These are phyloP conservation scores for Ormyrus pomaceus DNA, from an alignment of 2,888 invertebrate genomes.

Conservation along the genomic window DNA sequence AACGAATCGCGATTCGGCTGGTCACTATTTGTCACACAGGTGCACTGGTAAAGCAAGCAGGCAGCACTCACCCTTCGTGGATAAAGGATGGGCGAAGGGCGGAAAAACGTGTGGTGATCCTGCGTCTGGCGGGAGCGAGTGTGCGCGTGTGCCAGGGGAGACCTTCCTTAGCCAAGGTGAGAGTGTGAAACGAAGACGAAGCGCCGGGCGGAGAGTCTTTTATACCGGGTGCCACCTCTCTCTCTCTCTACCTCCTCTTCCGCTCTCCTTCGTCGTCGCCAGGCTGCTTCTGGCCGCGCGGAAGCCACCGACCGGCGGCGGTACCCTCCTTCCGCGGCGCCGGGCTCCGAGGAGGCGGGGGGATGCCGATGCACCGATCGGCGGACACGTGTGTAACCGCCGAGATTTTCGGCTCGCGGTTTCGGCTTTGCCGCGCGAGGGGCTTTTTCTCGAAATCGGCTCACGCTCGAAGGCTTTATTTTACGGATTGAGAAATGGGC, in stretches of 20 bases:
- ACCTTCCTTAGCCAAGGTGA: conserved; percentile 68
- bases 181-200: conserved; percentile 74
- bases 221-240: conserved; percentile 67
- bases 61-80: conserved; percentile 49
- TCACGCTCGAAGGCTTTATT: no score
- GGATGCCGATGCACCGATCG: no score
- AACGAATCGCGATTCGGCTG: not conserved
- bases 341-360: no score
- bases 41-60: not conserved
- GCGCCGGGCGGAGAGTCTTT: conserved; percentile 68
- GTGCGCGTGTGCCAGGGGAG: conserved; percentile 44
- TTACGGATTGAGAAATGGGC: no score
- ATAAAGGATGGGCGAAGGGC: conserved; percentile 26
- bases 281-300: conserved; percentile 32
- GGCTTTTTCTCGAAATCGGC: no score
- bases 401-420: no score
- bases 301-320: not conserved
- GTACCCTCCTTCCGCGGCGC: not conserved
- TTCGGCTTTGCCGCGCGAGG: no score
- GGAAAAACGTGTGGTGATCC: not conserved
- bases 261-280: conserved; percentile 42
- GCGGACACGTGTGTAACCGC: no score
- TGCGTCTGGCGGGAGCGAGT: not conserved
- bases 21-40: not conserved
- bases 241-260: conserved; percentile 52